Evolutionary conservation across 2,888 invertebrate species (phyloP).

Genomic region (Epinotia brunnichana): DNA sequence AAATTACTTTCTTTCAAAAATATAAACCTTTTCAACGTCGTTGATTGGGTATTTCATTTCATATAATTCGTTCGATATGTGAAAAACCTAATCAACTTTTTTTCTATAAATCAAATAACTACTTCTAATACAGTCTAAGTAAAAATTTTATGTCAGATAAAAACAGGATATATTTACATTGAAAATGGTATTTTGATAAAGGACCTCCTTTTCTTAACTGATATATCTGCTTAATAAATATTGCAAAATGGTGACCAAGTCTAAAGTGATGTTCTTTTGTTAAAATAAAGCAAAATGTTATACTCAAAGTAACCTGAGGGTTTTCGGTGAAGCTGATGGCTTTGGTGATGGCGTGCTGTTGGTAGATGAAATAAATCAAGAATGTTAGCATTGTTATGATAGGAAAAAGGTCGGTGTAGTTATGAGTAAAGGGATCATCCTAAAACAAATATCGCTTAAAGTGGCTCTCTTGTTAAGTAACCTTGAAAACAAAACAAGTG

Average conservation of each 20-base stretch:
- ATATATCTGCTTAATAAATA: neutral
- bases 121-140: neutral
- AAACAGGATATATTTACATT: too few relatives aligned
- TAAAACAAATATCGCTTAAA: conserved; percentile 14
- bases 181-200: conserved; percentile 3
- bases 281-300: conserved; percentile 61
- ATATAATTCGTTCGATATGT: too few relatives aligned
- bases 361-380: conserved; percentile 78
- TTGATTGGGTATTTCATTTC: too few relatives aligned
- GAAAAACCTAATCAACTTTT: too few relatives aligned
- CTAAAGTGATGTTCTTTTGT: conserved; percentile 37
- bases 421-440: conserved; percentile 18
- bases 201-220: conserved; percentile 14
- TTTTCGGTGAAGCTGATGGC: conserved; percentile 83
- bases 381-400: conserved; percentile 57
- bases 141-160: neutral
- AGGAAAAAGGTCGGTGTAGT: conserved; percentile 41
- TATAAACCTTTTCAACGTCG: too few relatives aligned
- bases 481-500: neutral
- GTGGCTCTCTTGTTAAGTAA: neutral
- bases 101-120: too few relatives aligned
- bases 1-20: too few relatives aligned
- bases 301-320: conserved; percentile 75
- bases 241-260: conserved; percentile 19
- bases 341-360: conserved; percentile 82